Evolutionary conservation across 2,113 vertebrate species (phyloP).

Genomic region (Diadophis punctatus): DNA sequence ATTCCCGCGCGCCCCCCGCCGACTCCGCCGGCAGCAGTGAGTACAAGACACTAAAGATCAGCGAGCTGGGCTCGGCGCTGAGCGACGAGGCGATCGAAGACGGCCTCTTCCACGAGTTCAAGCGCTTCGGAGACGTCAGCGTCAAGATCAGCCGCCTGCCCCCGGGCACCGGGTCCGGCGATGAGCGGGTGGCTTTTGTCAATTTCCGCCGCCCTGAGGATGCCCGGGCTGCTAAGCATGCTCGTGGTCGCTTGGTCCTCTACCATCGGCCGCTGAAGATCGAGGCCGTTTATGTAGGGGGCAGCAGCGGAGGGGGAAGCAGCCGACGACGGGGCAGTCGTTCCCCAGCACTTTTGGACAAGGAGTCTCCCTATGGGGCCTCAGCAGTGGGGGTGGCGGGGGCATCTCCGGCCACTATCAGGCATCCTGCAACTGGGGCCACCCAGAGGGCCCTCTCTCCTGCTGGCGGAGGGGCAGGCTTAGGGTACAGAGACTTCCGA

Average conservation of each 20-base stretch:
- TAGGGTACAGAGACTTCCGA: conserved; percentile 91
- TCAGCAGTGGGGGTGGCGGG: conserved; percentile 62
- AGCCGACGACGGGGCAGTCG: conserved; percentile 83
- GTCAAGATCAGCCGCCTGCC: conserved; percentile 89
- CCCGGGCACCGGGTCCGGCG: conserved; percentile 59
- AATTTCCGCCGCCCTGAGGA: conserved; percentile 93
- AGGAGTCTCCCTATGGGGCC: conserved; percentile 68
- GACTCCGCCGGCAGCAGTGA: conserved; percentile 73
- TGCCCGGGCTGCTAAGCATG: conserved; percentile 90
- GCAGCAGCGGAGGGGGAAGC: conserved; percentile 59
- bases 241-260: conserved; percentile 86
- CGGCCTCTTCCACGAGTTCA: conserved; percentile 96
- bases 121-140: conserved; percentile 94
- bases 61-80: conserved; percentile 89
- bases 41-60: conserved; percentile 95
- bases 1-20: conserved; percentile 60
- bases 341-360: conserved; percentile 79
- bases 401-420: conserved; percentile 68
- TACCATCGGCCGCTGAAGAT: conserved; percentile 93
- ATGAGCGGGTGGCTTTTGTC: conserved; percentile 92
- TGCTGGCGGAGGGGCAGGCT: conserved; percentile 67
- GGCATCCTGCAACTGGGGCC: conserved; percentile 67
- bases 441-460: conserved; percentile 85
- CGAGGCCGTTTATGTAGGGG: conserved; percentile 84
- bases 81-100: conserved; percentile 95